Evolutionary conservation across 2,888 invertebrate genomes (phyloP), one percentile per base, ranked within the genome.

Genomic region (Odontothrips loti): DNA sequence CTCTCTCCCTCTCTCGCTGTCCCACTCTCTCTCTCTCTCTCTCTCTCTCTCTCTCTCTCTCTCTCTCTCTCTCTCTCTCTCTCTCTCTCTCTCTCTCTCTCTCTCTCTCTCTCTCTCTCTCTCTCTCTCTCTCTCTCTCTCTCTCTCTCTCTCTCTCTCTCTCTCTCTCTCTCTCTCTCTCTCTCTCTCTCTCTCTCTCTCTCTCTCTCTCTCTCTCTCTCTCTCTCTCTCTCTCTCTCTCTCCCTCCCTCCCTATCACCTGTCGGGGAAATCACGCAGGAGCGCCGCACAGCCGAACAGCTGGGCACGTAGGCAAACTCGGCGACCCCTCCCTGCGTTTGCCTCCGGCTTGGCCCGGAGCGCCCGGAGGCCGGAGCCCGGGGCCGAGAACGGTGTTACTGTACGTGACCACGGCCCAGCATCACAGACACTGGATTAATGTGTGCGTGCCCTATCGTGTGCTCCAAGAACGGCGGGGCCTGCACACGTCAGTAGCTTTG

Each of bases 231-330:
- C 48, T 48, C 15, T 15, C 15, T 48, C 48, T 48, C 15, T 15
- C 15, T 48, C 51, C 17, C 51, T 17, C 1, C 51, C 51, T 51
- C 58, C 58, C n/a, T n/a, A 17, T 58, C 58, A 17, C 6, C n/a
- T 15, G 20, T 58, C 58, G 58, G 58, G 58, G 58, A 58, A 17
- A 58, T 58, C 58, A 58, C 58, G n/a, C 15, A 51, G 51, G 51
- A 20, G 51, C 51, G 10, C 0, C 58, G 3, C 2, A 0, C 23
- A 27, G 23, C 23, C 12, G 10, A 8, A 27, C 12, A 23, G 68
- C 23, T 27, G 23, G 68, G 68, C 68, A 75, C 68, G 68, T 75
- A 75, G 68, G 68, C 68, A 75, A 75, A 75, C 68, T 75, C 27
- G 27, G 68, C 58, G 58, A 17, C 17, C 17, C 20, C 34, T 43